Percentiles rank a stretch among this genome's conserved stretches.
These are phyloP conservation scores for Diceros bicornis DNA, from an alignment of 2,797 vertebrate species.

Conservation along the genomic window DNA sequence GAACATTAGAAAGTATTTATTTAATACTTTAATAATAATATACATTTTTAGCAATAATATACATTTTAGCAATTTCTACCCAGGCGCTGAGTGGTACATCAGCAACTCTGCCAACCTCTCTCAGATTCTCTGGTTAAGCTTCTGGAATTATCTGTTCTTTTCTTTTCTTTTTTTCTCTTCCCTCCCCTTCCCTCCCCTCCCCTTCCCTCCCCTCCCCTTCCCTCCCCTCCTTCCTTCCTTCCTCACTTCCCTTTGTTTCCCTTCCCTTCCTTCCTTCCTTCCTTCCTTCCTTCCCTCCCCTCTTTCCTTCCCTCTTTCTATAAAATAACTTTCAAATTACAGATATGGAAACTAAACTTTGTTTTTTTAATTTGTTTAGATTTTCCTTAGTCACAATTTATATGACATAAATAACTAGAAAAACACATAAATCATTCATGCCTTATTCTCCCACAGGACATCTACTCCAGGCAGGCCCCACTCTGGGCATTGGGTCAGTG, in stretches of 20 bases:
- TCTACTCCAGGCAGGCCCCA: no score
- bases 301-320: background rate
- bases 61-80: background rate
- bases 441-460: rapidly evolving
- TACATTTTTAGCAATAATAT: background rate
- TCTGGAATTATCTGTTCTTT: background rate
- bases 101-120: background rate
- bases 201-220: no score
- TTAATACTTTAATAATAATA: rapidly evolving
- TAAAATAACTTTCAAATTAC: background rate
- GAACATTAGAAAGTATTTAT: background rate
- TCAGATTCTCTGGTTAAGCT: background rate
- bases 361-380: background rate
- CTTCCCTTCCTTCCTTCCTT: rapidly evolving
- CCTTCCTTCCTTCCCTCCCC: background rate
- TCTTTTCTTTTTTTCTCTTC: no score
- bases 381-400: background rate
- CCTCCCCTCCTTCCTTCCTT: rapidly evolving
- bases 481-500: background rate
- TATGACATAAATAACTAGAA: background rate
- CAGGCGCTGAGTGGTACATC: background rate
- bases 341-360: background rate
- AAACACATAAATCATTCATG: background rate
- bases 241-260: rapidly evolving
- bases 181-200: no score